phyloP scores from a whole-genome alignment of 2,888 invertebrate species.

The Rosalia funebris region DNA sequence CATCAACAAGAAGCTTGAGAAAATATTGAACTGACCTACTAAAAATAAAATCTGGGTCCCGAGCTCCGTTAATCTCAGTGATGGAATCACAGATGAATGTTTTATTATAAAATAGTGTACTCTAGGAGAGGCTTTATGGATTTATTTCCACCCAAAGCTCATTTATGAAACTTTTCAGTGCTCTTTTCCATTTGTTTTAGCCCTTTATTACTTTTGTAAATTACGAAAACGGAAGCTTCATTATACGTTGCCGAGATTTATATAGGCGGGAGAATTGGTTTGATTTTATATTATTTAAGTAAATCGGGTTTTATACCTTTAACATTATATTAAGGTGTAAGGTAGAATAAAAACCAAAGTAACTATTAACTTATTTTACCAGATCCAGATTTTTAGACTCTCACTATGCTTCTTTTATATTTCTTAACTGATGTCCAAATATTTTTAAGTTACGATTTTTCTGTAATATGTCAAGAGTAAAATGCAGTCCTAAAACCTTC shows the following conservation, averaged over 20 bases:
- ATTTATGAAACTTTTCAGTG: constrained; percentile 15
- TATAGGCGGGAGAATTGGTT: neutral
- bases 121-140: constrained; percentile 24
- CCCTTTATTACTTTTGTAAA: constrained; percentile 11
- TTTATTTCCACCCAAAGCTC: constrained; percentile 20
- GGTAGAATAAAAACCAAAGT: too few species aligned
- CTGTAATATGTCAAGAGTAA: too few species aligned
- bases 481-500: too few species aligned
- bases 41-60: constrained; percentile 5
- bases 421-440: too few species aligned
- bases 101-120: constrained; percentile 30
- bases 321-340: neutral
- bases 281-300: neutral
- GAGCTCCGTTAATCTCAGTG: constrained; percentile 4
- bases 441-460: too few species aligned
- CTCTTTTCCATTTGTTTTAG: neutral
- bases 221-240: neutral
- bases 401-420: too few species aligned
- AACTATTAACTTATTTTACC: too few species aligned
- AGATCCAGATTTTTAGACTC: too few species aligned
- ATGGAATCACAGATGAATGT: constrained; percentile 11
- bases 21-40: constrained; percentile 2
- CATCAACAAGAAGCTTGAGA: too few species aligned
- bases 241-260: neutral
- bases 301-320: neutral